Evolutionary conservation across 1,140 invertebrate species (phyloP), one percentile per base, ranked within the genome.

Genomic region (Drosophila tropicalis): DNA sequence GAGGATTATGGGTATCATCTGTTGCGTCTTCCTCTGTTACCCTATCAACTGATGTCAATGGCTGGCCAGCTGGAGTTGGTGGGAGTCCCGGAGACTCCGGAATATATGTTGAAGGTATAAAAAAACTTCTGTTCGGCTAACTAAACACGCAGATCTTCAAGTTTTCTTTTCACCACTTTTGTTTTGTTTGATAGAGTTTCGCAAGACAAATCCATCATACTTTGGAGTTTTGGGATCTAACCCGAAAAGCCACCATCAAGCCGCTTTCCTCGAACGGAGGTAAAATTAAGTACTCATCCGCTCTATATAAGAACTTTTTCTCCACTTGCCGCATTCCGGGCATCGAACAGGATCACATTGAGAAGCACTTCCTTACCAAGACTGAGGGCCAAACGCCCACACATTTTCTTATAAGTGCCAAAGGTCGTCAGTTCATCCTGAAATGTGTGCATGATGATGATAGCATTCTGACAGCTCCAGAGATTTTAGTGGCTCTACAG

Each of bases 1-100:
- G 96, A 96, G 90, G 94, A 96, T 79, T 96, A 95, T 91, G 95
- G 95, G 1, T 96, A 96, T 89, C 93, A 96, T 25, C 80, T 93
- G 57, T 93, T 94, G 15, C 92, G 96, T 36, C 92, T 93, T 47
- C 94, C 96, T 0, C 93, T 96, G 17, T 94, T 96, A 93, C 92
- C 92, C 29, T 92, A 87, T 39, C 90, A 87, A 32, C 81, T 92
- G 4, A 93, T 93, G 91, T 63, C 79, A 0, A 90, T 90, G 86
- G 66, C 86, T 5, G 41, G 81, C 2, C 77, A 90, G 19, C 19
- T 92, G 29, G 70, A 80, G 39, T 22, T 83, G 36, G 73, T 91
- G 25, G 78, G 72, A 32, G 68, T 91, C 17, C 77, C 79, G 7
- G 83, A 92, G 68, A 90, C 81, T 2, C 70, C 79, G 6, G 76